Evolutionary conservation across 2,113 vertebrate species (phyloP).

Genomic region (Panurus biarmicus): DNA sequence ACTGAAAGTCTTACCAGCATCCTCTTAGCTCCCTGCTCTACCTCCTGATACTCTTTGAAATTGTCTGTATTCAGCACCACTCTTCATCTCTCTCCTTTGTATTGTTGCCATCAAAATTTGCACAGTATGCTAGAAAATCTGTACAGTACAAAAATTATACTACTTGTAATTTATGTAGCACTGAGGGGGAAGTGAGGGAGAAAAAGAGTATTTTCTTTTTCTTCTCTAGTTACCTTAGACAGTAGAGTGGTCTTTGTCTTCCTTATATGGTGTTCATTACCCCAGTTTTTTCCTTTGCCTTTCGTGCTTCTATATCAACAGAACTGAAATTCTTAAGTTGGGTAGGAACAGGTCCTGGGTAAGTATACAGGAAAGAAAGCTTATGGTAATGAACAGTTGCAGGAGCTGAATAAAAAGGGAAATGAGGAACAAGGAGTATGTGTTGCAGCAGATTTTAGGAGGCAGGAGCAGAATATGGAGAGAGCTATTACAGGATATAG

Average conservation of each 20-base stretch:
- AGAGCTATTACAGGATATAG: not conserved
- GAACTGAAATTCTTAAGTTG: not conserved
- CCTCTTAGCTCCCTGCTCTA: not conserved
- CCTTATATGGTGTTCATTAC: not conserved
- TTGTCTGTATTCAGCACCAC: not conserved
- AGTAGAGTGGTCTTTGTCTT: not conserved
- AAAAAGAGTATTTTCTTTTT: not conserved
- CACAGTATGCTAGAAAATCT: not conserved
- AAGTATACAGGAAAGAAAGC: not conserved
- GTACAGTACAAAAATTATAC: not conserved
- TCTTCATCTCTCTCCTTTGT: not conserved
- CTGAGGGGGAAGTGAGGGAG: not conserved
- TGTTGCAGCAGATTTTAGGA: not conserved
- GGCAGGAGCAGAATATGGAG: not conserved
- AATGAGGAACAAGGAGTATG: not conserved
- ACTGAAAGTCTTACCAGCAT: not conserved
- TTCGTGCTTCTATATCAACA: not conserved
- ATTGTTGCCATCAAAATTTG: not conserved
- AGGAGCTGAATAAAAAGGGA: not conserved
- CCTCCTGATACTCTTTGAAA: not conserved
- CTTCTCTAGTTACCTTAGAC: not conserved
- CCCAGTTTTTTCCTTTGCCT: not conserved
- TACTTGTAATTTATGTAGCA: not conserved
- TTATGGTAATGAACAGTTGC: not conserved
- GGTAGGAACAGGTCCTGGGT: not conserved